Conservation (phyloP, 1,140 invertebrate species). For the Drosophila ohnishii region DNA sequence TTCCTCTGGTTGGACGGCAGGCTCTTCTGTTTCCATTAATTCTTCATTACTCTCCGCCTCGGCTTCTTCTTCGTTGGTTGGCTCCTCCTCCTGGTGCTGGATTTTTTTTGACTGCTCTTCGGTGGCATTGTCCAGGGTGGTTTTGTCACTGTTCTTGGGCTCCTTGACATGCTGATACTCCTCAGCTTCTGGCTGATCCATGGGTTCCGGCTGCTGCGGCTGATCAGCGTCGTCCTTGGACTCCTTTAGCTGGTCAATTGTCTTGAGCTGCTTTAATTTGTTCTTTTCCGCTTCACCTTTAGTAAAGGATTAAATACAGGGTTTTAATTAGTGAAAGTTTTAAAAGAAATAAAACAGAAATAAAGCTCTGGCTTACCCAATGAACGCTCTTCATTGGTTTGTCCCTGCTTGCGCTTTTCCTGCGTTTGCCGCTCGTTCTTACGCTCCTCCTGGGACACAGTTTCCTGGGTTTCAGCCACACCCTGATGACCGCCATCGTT, state of each 20-base stretch:
- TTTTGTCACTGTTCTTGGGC: conserved; percentile 87
- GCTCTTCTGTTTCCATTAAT: conserved; percentile 66
- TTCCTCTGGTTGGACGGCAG: conserved; percentile 64
- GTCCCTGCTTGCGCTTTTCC: conserved; percentile 77
- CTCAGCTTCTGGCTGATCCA: conserved; percentile 77
- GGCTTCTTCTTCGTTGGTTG: conserved; percentile 85
- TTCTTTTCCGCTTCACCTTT: conserved; percentile 82
- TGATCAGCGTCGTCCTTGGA: conserved; percentile 84
- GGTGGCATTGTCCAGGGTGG: conserved; percentile 88
- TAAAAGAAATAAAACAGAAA: no score
- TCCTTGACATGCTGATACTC: conserved; percentile 94
- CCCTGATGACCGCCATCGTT: conserved; percentile 85
- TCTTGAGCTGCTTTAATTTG: conserved; percentile 86
- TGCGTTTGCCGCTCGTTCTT: conserved; percentile 76
- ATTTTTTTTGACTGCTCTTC: conserved; percentile 92
- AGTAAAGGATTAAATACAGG: not conserved
- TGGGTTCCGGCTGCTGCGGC: conserved; percentile 82
- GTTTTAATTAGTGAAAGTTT: not conserved
- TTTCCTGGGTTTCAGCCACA: conserved; percentile 83
- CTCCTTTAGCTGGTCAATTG: conserved; percentile 83
- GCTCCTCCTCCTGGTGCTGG: conserved; percentile 85
- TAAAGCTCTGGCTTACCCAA: conserved; percentile 80
- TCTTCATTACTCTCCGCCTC: conserved; percentile 84
- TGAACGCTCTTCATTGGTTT: conserved; percentile 85
- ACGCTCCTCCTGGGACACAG: conserved; percentile 74